Percentiles rank a stretch among this genome's conserved stretches.
phyloP scores from a whole-genome alignment of 1,140 invertebrate species.

The Drosophila sulfurigaster region DNA sequence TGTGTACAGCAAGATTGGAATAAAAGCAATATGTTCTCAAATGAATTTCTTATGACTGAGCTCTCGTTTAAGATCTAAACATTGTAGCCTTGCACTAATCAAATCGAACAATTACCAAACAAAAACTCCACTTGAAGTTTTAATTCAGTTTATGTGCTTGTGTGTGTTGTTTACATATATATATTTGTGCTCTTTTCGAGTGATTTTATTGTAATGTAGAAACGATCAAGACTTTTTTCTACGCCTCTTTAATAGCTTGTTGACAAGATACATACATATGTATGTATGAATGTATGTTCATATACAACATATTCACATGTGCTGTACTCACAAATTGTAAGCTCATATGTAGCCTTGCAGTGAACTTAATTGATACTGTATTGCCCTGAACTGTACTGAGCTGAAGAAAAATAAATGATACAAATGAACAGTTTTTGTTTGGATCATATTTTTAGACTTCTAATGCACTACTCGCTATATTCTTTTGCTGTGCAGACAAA shows the following conservation, averaged over 20 bases:
- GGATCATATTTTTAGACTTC: constrained; percentile 32
- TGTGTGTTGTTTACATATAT: no score
- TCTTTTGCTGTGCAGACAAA: constrained; percentile 23
- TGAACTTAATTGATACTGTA: constrained; percentile 36
- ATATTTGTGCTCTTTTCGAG: constrained; percentile 9
- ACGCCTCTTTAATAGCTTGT: constrained; percentile 39
- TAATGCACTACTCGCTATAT: constrained; percentile 33
- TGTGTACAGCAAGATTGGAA: background rate
- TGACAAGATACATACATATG: constrained; percentile 20
- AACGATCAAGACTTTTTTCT: constrained; percentile 23
- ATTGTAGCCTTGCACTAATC: constrained; percentile 4
- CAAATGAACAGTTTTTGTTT: background rate
- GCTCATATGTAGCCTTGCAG: constrained; percentile 34
- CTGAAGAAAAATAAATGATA: background rate
- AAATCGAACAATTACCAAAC: constrained; percentile 29
- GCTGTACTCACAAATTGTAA: constrained; percentile 1
- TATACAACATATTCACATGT: background rate
- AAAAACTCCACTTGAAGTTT: constrained; percentile 31
- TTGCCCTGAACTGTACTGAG: constrained; percentile 24
- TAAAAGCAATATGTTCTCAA: background rate
- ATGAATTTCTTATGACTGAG: constrained; percentile 6
- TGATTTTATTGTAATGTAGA: constrained; percentile 34
- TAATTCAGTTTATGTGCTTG: constrained; percentile 24
- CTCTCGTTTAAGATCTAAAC: constrained; percentile 1
- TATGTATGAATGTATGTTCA: background rate